Percentiles rank a stretch among this genome's conserved stretches.
phyloP scores from a whole-genome alignment of 2,888 invertebrate species.

The Chrysotoxum bicinctum region DNA sequence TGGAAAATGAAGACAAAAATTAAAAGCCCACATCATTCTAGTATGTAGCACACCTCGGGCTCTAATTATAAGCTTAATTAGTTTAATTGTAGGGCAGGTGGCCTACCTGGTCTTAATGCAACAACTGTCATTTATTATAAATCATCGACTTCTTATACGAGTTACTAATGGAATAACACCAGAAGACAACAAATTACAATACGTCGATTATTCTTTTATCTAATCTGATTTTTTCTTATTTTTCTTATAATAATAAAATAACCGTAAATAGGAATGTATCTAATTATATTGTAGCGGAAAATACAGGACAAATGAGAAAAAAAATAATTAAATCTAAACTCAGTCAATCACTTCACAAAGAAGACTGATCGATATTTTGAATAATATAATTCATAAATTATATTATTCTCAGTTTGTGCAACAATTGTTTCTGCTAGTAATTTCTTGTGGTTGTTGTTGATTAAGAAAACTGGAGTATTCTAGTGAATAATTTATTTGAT shows the following conservation, averaged over 20 bases:
- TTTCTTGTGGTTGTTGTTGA: not conserved
- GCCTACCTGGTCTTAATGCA: not conserved
- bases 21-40: slow-evolving; percentile 9
- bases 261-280: not conserved
- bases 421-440: not conserved
- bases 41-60: not conserved
- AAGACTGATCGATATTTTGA: slow-evolving; percentile 22
- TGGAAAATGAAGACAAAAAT: slow-evolving; percentile 4
- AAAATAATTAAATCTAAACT: not conserved
- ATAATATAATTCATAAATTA: slow-evolving; percentile 21
- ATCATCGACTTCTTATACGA: not conserved
- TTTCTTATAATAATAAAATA: not conserved
- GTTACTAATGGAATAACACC: not conserved
- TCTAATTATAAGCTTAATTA: slow-evolving; percentile 23
- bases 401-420: not conserved
- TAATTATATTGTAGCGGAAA: not conserved
- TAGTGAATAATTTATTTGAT: slow-evolving; percentile 3
- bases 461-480: slow-evolving; percentile 15
- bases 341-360: not conserved
- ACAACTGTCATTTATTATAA: not conserved
- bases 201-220: not conserved
- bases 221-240: not conserved
- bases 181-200: not conserved
- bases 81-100: slow-evolving; percentile 27
- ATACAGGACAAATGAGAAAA: not conserved